phyloP scores from a whole-genome alignment of 2,888 invertebrate species.

The Macrophya alboannulata region DNA sequence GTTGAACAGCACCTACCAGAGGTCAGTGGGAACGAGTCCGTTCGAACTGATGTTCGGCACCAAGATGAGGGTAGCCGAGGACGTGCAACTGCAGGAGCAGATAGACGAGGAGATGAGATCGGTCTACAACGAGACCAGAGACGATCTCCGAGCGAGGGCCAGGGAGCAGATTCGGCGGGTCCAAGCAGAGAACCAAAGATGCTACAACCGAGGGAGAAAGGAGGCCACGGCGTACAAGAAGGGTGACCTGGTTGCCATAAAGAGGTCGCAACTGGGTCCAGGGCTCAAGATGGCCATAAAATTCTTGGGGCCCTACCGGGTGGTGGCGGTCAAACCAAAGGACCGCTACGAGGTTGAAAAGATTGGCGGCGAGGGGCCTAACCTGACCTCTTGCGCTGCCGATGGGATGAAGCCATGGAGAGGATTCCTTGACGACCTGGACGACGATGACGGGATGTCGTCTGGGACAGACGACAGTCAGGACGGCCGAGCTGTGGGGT shows the following conservation, averaged over 20 bases:
- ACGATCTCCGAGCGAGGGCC: conserved; percentile 55
- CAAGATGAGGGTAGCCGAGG: too few relatives aligned
- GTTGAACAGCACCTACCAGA: too few relatives aligned
- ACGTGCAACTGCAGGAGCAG: too few relatives aligned
- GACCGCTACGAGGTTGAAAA: too few relatives aligned
- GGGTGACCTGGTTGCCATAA: conserved; percentile 26
- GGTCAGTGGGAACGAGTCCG: background rate
- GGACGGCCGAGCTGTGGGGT: too few relatives aligned
- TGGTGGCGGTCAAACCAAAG: too few relatives aligned
- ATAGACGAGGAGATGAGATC: background rate
- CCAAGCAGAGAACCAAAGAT: conserved; percentile 65
- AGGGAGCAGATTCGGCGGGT: conserved; percentile 61
- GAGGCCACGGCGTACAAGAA: background rate
- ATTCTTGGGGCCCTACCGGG: background rate
- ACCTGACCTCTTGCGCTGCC: too few relatives aligned
- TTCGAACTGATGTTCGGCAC: background rate
- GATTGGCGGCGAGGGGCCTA: too few relatives aligned
- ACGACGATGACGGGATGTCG: too few relatives aligned
- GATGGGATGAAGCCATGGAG: too few relatives aligned
- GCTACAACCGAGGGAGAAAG: conserved; percentile 42
- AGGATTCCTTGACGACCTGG: too few relatives aligned
- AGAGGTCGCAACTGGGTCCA: conserved; percentile 5
- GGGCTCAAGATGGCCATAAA: conserved; percentile 2
- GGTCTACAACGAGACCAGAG: conserved; percentile 56
- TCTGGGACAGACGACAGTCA: too few relatives aligned